Base-by-base conservation (phyloP, 2,797 vertebrate genomes). In the Onychomys torridus region DNA sequence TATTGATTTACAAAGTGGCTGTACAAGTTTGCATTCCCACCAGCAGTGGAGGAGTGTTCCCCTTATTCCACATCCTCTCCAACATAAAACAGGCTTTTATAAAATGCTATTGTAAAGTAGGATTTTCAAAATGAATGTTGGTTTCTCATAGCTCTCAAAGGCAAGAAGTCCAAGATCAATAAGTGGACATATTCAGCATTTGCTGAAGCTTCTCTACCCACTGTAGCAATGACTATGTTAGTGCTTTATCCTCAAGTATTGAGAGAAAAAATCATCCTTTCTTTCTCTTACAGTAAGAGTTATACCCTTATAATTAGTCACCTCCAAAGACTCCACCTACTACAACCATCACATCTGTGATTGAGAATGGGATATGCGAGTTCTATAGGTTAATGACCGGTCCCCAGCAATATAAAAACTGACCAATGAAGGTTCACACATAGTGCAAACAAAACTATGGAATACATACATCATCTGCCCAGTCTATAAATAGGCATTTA, bases 391-490 rank as follows among this genome's bases (percentile, higher is more conserved):
- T 71, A 2, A 69, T 43, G 88, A 4, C 37, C 34, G 49, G 49
- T 77, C 0, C 7, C 65, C 4, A 67, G 49, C 12, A 82, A 73
- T 85, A 90, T 81, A 55, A 84, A 87, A 94, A 59, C 5, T 89
- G 40, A 71, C 1, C 88, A 69, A 37, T 2, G 55, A 79, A 82
- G 17, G 11, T 63, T 88, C 40, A 88, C 27, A 59, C 29, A 55
- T 55, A 69, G 65, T 71, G 29, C 4, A 89, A 12, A 16, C 61
- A 89, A 85, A 79, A 93, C 67, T 19, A 75, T 59, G 2, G 6
- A 93, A 46, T 19, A 6, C 0, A 9, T 59, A 61, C 43, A 0
- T 0, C 6, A 93, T 79, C 3, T 0, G 92, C 43, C 17, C 37
- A 43, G 29, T 84, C 32, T 34, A 90, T 57, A 97, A 96, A 94